Conservation (phyloP, 2,888 invertebrate species). For the Ditula angustiorana region DNA sequence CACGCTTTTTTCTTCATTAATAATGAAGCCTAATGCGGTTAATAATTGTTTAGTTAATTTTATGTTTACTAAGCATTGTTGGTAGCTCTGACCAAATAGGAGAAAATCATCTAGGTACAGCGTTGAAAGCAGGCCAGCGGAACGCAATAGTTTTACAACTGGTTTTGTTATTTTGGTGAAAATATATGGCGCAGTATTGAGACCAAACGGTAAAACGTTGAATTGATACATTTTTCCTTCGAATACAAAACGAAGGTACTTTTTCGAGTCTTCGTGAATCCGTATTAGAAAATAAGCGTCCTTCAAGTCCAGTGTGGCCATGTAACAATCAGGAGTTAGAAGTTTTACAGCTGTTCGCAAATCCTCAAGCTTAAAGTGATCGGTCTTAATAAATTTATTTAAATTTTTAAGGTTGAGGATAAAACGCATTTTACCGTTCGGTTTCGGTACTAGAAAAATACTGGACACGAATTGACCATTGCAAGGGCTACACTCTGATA, state of each 20-base stretch:
- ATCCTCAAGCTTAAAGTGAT: conserved; percentile 22
- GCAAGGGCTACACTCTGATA: conserved; percentile 1
- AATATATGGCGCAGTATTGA: conserved; percentile 29
- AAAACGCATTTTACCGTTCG: conserved; percentile 20
- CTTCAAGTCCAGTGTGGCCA: conserved; percentile 15
- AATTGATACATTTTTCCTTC: conserved; percentile 26
- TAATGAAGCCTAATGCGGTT: conserved; percentile 39
- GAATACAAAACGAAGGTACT: conserved; percentile 30
- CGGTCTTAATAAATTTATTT: conserved; percentile 12
- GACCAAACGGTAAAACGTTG: conserved; percentile 30
- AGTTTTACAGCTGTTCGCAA: conserved; percentile 17
- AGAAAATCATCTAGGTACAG: conserved; percentile 42
- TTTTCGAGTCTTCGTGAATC: conserved; percentile 13
- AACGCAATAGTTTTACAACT: conserved; percentile 33
- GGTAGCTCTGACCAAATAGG: conserved; percentile 20
- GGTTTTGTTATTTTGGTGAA: conserved; percentile 39
- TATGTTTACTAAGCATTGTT: conserved; percentile 4
- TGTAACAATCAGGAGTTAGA: background rate
- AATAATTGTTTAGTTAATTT: conserved; percentile 14
- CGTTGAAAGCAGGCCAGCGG: conserved; percentile 32
- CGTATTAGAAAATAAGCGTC: conserved; percentile 26
- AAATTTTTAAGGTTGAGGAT: conserved; percentile 18
- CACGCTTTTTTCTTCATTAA: conserved; percentile 43
- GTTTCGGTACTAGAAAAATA: conserved; percentile 18
- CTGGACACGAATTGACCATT: conserved; percentile 10